Evolutionary conservation across 2,888 invertebrate species (phyloP), one percentile per base, ranked within the genome.

Genomic region (Crematogaster levior): DNA sequence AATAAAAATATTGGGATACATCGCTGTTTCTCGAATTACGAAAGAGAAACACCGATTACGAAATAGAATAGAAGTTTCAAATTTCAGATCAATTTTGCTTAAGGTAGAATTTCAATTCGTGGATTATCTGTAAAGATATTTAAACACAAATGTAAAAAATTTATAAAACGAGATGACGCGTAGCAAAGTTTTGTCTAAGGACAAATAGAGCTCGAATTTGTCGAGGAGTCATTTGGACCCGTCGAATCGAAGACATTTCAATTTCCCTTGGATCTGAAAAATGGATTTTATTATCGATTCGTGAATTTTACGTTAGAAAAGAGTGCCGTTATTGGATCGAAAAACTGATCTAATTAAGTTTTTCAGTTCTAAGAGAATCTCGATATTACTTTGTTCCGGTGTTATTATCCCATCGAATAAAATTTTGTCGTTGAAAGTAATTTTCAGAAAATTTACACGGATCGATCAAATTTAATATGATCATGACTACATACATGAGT

Each of bases 401-500:
- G 18, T 24, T 10, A 27, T 40, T 72, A n/a, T 34, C 18, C 30
- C 24, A 5, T 15, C 12, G 4, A 40, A 56, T 46, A 51, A 51
- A 75, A 48, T 63, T 63, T n/a, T 12, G 3, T 9, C 3, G 34
- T 34, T 46, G 24, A 72, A 24, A 24, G 4, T 40, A 24, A 1
- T 7, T 77, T 70, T 9, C 15, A 7, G 21, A 30, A n/a, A 34
- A 15, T 24, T 9, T 30, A n/a, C 12, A 4, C 37, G 10, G 24
- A 70, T 53, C 18, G 37, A 37, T 37, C 7, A 21, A 10, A 9
- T 10, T 60, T 56, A 27, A 72, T 30, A 18, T 5, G 24, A 72
- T 72, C 12, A 5, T n/a, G 9, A 7, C 12, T 58, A 56, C 65
- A 61, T 82, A 93, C 94, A 91, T 90, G 88, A 46, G 86, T 80